Percentiles rank a stretch among this genome's conserved stretches.
phyloP scores from a whole-genome alignment of 2,888 invertebrate genomes.

The Glyphotaelius pellucidus region DNA sequence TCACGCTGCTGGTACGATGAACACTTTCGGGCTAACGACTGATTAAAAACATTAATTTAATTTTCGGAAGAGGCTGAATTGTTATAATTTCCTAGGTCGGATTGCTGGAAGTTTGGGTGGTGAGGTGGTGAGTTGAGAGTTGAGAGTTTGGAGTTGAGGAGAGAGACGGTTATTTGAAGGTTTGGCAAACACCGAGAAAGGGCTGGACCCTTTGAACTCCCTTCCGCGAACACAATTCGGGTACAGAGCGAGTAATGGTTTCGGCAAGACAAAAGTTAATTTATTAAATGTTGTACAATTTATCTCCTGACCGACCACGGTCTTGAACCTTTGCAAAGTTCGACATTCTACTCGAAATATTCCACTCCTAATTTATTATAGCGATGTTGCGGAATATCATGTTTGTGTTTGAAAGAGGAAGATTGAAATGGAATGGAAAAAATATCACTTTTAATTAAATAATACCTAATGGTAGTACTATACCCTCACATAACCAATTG shows the following conservation, averaged over 20 bases:
- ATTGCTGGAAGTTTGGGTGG: not conserved
- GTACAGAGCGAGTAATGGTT: conserved; percentile 30
- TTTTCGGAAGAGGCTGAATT: not conserved
- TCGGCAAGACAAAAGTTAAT: conserved; percentile 41
- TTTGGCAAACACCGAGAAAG: conserved; percentile 28
- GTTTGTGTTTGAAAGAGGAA: not conserved
- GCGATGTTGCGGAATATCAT: not conserved
- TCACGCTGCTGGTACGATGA: not conserved
- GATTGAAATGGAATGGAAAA: not conserved
- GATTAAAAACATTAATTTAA: not conserved
- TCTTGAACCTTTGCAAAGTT: conserved; percentile 38
- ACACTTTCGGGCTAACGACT: not conserved
- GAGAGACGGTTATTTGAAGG: conserved; percentile 31
- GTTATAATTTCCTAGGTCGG: not conserved
- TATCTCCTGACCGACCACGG: conserved; percentile 30
- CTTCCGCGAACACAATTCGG: conserved; percentile 31
- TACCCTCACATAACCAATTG: no score
- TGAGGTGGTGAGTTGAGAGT: not conserved
- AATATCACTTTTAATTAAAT: no score
- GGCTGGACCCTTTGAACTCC: conserved; percentile 26
- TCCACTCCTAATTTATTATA: not conserved
- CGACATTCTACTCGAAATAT: conserved; percentile 31
- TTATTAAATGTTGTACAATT: conserved; percentile 45
- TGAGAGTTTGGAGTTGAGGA: not conserved
- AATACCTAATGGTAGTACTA: no score